These are phyloP conservation scores for Leptonema lineaticorne DNA, from an alignment of 1,140 invertebrate species.

Conservation along the genomic window DNA sequence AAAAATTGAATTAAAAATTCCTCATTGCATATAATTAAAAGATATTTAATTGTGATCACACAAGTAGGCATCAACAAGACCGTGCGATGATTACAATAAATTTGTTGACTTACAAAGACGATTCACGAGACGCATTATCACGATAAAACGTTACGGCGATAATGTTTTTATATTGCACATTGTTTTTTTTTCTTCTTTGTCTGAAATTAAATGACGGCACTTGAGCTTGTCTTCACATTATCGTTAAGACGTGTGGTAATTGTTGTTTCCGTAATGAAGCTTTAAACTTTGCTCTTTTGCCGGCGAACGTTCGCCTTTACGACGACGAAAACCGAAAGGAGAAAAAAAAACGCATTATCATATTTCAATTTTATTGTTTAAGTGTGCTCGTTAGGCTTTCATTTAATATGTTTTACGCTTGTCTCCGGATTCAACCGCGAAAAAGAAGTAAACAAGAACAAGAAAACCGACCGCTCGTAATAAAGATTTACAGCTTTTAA, in stretches of 20 bases:
- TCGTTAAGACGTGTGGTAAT: neutral
- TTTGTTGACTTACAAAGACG: too few species aligned
- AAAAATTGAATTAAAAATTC: too few species aligned
- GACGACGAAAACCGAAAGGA: neutral
- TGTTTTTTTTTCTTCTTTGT: too few species aligned
- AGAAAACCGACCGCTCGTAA: neutral
- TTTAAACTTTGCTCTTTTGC: slow-evolving; percentile 2
- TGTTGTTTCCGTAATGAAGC: neutral
- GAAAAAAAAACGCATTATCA: neutral
- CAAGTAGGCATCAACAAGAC: too few species aligned
- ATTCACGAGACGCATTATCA: too few species aligned
- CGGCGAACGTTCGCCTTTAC: neutral
- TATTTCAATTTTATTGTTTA: slow-evolving; percentile 10
- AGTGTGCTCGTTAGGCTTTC: neutral
- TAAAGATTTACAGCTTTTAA: slow-evolving; percentile 17
- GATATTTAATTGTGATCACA: too few species aligned
- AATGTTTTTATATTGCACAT: too few species aligned
- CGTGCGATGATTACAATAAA: too few species aligned
- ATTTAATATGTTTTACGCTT: slow-evolving; percentile 11
- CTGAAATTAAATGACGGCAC: neutral
- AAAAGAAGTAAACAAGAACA: neutral
- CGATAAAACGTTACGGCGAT: too few species aligned
- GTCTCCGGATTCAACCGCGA: neutral
- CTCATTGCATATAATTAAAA: too few species aligned
- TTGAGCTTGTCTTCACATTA: neutral